These are phyloP conservation scores for Drosophila acutilabella DNA, from an alignment of 2,888 invertebrate species.

Conservation along the genomic window DNA sequence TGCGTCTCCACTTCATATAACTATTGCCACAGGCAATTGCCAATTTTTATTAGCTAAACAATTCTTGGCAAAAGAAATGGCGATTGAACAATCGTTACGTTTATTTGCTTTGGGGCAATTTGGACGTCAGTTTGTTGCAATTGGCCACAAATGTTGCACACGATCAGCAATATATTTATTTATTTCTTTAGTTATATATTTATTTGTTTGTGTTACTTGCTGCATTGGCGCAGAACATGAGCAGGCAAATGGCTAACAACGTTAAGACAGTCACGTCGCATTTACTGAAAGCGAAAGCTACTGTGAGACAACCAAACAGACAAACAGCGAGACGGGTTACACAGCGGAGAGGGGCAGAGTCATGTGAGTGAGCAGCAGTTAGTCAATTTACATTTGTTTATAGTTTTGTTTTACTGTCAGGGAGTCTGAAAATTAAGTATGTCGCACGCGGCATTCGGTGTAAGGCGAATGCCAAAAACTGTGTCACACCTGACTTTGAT, in stretches of 20 bases:
- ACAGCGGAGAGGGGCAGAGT: background rate
- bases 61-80: conserved; percentile 44
- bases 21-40: conserved; percentile 3
- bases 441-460: conserved; percentile 48
- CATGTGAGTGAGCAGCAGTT: conserved; percentile 33
- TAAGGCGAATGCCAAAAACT: conserved; percentile 70
- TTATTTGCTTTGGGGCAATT: conserved; percentile 40
- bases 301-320: conserved; percentile 28
- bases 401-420: conserved; percentile 3
- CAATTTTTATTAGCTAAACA: conserved; percentile 23
- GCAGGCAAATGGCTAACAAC: conserved; percentile 55
- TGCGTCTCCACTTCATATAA: conserved; percentile 1
- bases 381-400: conserved; percentile 65
- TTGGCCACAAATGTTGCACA: conserved; percentile 56
- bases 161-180: conserved; percentile 40
- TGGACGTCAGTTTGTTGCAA: conserved; percentile 37
- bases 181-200: conserved; percentile 23
- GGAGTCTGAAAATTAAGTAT: conserved; percentile 52
- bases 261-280: conserved; percentile 66
- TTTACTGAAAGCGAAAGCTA: conserved; percentile 72
- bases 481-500: conserved; percentile 70
- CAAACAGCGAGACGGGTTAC: conserved; percentile 1
- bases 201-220: conserved; percentile 15
- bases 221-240: conserved; percentile 62
- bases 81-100: conserved; percentile 23